These are phyloP conservation scores for Littorina saxatilis DNA, from an alignment of 1,140 invertebrate species.

Conservation along the genomic window DNA sequence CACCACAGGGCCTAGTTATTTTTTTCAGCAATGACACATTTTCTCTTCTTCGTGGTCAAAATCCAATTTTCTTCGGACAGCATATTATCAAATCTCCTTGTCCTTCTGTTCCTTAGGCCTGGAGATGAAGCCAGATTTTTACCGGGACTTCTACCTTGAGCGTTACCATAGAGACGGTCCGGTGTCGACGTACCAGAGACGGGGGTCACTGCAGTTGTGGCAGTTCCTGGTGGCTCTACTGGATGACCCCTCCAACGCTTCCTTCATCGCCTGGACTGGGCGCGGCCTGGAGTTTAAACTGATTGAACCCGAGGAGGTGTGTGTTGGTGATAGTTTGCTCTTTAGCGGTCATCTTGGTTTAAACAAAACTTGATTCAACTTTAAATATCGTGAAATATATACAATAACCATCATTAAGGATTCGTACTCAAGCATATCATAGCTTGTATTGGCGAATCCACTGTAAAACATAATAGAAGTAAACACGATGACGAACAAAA, in stretches of 20 bases:
- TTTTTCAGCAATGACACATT: too few relatives aligned
- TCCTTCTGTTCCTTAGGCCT: constrained; percentile 50
- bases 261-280: constrained; percentile 97
- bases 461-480: too few relatives aligned
- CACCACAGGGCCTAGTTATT: too few relatives aligned
- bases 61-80: too few relatives aligned
- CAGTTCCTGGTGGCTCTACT: constrained; percentile 94
- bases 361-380: too few relatives aligned
- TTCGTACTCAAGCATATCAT: too few relatives aligned
- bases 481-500: too few relatives aligned
- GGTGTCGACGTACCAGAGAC: constrained; percentile 76
- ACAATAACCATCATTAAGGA: too few relatives aligned
- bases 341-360: too few relatives aligned
- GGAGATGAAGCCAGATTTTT: constrained; percentile 69
- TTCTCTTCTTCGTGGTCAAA: too few relatives aligned
- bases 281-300: constrained; percentile 95
- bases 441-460: too few relatives aligned
- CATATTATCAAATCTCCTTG: not conserved
- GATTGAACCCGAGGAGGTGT: constrained; percentile 94
- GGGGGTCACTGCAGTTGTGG: constrained; percentile 94
- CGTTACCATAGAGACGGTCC: constrained; percentile 67
- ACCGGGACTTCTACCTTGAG: constrained; percentile 69
- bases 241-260: constrained; percentile 88
- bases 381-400: too few relatives aligned
- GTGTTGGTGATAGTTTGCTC: not conserved